Evolutionary conservation across 1,140 invertebrate species (phyloP).

Genomic region (Fragariocoptes setiger): DNA sequence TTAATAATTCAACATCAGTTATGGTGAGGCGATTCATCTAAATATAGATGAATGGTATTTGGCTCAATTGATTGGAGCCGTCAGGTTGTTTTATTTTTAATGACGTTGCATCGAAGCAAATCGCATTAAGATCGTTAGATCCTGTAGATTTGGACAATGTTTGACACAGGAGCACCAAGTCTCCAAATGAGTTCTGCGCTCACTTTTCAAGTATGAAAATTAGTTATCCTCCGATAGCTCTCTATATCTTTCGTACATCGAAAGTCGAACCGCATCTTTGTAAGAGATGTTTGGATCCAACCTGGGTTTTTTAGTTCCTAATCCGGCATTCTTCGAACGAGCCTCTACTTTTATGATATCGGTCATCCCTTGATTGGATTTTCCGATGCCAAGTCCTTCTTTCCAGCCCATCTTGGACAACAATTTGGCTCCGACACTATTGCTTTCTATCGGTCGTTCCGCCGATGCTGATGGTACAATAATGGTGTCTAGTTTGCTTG

Average conservation of each 20-base stretch:
- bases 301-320: constrained; percentile 35
- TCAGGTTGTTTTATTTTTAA: too few species aligned
- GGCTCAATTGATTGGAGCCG: too few species aligned
- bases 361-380: constrained; percentile 10
- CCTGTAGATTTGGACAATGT: too few species aligned
- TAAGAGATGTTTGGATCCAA: constrained; percentile 48
- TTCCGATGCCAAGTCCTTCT: constrained; percentile 66
- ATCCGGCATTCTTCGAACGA: constrained; percentile 28
- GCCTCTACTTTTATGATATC: constrained; percentile 13
- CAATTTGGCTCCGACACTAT: constrained; percentile 65
- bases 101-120: too few species aligned
- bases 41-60: too few species aligned
- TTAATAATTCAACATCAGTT: too few species aligned
- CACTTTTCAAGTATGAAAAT: constrained; percentile 2
- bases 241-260: constrained; percentile 28
- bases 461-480: background rate
- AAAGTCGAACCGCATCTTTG: constrained; percentile 62
- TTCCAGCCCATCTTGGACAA: constrained; percentile 97
- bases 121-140: too few species aligned
- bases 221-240: constrained; percentile 13
- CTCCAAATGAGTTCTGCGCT: too few species aligned
- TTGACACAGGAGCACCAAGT: too few species aligned
- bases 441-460: constrained; percentile 16
- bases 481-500: background rate
- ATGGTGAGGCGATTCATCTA: too few species aligned